Conservation (phyloP, 2,113 vertebrate species). For the Galeopterus variegatus region DNA sequence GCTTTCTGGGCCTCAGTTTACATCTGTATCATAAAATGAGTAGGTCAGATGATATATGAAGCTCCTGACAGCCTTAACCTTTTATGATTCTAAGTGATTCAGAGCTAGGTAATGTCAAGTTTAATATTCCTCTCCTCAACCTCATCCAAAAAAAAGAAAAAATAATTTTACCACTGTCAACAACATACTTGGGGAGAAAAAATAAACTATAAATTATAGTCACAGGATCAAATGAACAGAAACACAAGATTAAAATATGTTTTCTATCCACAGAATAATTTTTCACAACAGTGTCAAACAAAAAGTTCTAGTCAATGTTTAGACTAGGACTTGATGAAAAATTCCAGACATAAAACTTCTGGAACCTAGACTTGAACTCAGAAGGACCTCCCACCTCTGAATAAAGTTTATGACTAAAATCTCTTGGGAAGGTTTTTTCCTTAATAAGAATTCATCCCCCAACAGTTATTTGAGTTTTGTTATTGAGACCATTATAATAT, state of each 20-base stretch:
- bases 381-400: slow-evolving; percentile 58
- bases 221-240: slow-evolving; percentile 60
- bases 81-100: background rate
- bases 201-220: slow-evolving; percentile 59
- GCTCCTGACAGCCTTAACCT: background rate
- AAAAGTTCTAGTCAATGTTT: slow-evolving; percentile 81
- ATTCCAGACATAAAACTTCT: slow-evolving; percentile 80
- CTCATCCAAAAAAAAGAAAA: background rate
- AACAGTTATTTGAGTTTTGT: background rate
- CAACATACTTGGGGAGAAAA: slow-evolving; percentile 21
- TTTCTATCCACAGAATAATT: slow-evolving; percentile 71
- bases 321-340: slow-evolving; percentile 73
- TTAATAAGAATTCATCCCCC: slow-evolving; percentile 16
- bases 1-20: background rate
- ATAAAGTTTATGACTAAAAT: slow-evolving; percentile 37
- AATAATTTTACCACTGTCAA: background rate
- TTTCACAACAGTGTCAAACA: slow-evolving; percentile 74
- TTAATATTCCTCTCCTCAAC: background rate
- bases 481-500: background rate
- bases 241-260: slow-evolving; percentile 71
- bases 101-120: too few species aligned
- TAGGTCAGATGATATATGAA: background rate
- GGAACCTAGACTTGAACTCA: slow-evolving; percentile 69
- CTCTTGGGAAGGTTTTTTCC: background rate
- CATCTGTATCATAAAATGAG: background rate